Conservation (phyloP, 2,797 vertebrate genomes). For the Acrocephalus scirpaceus region DNA sequence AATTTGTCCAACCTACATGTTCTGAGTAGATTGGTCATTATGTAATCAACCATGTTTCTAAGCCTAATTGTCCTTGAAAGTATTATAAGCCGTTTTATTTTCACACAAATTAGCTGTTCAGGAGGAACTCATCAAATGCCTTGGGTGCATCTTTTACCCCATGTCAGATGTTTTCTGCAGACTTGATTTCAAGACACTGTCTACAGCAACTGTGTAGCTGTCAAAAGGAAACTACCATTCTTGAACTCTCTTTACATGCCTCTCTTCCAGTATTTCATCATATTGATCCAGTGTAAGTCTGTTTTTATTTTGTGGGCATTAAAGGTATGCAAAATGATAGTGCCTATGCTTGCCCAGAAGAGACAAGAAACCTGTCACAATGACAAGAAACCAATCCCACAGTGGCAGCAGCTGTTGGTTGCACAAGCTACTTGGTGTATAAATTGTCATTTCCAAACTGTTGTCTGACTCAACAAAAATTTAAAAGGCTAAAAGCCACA, state of each 20-base stretch:
- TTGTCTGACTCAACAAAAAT: background rate
- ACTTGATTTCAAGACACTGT: background rate
- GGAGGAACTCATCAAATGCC: background rate
- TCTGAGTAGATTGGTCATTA: constrained; percentile 3
- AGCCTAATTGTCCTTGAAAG: constrained; percentile 43
- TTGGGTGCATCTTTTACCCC: background rate
- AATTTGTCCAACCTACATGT: background rate
- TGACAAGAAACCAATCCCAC: background rate
- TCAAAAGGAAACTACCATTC: background rate
- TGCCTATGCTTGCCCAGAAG: background rate
- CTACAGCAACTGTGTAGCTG: background rate
- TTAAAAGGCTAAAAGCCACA: background rate
- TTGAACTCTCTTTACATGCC: background rate
- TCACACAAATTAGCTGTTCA: background rate
- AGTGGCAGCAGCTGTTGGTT: background rate
- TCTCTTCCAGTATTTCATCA: background rate
- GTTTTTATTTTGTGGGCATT: background rate
- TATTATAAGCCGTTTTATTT: background rate
- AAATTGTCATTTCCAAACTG: background rate
- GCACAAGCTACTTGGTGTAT: background rate
- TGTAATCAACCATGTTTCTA: constrained; percentile 19
- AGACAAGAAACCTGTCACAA: background rate
- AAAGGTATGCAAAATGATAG: background rate
- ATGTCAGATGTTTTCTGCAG: background rate
- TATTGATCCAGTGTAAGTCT: background rate